Conservation (phyloP, 2,888 invertebrate species). For the Miltochrista miniata region DNA sequence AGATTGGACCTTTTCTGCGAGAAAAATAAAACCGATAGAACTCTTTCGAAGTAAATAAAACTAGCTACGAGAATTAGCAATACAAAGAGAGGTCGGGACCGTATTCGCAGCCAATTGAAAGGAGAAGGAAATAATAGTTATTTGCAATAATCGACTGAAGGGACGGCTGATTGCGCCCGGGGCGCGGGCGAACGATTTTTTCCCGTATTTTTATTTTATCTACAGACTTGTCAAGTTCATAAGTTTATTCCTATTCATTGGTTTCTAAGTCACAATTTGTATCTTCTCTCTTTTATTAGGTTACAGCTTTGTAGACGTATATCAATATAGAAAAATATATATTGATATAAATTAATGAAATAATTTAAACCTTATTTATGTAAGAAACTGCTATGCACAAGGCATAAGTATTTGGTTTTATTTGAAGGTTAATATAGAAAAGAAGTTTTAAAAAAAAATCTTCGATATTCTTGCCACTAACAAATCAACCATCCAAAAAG, state of each 20-base stretch:
- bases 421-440: too few relatives aligned
- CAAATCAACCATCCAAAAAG: not conserved
- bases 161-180: conserved; percentile 80
- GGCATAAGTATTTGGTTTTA: too few relatives aligned
- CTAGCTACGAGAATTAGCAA: conserved; percentile 76
- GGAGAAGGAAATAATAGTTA: conserved; percentile 73
- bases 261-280: conserved; percentile 19
- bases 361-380: too few relatives aligned
- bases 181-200: conserved; percentile 57
- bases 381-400: too few relatives aligned
- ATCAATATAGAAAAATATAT: too few relatives aligned
- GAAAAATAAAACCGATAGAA: conserved; percentile 30
- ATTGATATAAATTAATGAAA: too few relatives aligned
- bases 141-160: conserved; percentile 71
- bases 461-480: too few relatives aligned
- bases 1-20: conserved; percentile 16
- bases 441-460: too few relatives aligned
- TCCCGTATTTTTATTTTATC: conserved; percentile 57
- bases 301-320: too few relatives aligned
- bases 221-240: conserved; percentile 41
- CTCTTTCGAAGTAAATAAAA: conserved; percentile 57
- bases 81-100: conserved; percentile 58
- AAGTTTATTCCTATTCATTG: conserved; percentile 10
- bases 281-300: too few relatives aligned
- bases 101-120: conserved; percentile 71